Evolutionary conservation across 2,797 vertebrate species (phyloP).

Genomic region (Cossypha niveicapilla): DNA sequence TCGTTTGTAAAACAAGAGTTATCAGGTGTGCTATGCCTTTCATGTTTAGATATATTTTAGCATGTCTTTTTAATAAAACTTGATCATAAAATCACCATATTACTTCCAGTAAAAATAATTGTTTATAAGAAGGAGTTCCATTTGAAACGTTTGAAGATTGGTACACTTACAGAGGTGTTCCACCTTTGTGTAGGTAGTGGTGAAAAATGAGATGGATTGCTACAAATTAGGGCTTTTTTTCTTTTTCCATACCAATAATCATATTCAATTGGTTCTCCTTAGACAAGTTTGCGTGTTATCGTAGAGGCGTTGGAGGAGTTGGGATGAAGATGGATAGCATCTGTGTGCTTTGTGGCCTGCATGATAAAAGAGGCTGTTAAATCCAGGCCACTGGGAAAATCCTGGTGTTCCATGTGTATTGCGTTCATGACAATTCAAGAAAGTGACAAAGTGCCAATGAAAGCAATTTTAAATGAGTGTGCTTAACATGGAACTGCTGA

Average conservation of each 20-base stretch:
- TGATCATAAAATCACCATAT: neutral
- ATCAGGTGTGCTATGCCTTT: constrained; percentile 79
- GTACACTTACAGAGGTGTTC: neutral
- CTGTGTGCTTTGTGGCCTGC: neutral
- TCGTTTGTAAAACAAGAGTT: constrained; percentile 97
- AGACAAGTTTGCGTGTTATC: neutral
- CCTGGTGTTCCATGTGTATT: neutral
- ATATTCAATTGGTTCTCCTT: neutral
- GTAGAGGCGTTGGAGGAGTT: neutral
- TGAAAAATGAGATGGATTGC: neutral
- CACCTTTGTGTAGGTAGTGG: neutral
- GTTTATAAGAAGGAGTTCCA: neutral
- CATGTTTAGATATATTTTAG: neutral
- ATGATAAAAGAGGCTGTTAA: neutral
- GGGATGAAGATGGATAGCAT: neutral
- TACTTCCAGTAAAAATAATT: neutral
- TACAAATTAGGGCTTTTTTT: neutral
- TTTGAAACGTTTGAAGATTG: neutral
- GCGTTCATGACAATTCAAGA: neutral
- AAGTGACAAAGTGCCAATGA: neutral
- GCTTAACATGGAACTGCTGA: neutral
- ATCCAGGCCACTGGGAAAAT: neutral
- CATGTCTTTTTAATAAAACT: neutral
- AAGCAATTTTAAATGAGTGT: neutral
- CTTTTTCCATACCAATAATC: neutral